Percentiles rank a stretch among this genome's conserved stretches.
phyloP scores from a whole-genome alignment of 2,113 vertebrate genomes.

The Okapia johnstoni region DNA sequence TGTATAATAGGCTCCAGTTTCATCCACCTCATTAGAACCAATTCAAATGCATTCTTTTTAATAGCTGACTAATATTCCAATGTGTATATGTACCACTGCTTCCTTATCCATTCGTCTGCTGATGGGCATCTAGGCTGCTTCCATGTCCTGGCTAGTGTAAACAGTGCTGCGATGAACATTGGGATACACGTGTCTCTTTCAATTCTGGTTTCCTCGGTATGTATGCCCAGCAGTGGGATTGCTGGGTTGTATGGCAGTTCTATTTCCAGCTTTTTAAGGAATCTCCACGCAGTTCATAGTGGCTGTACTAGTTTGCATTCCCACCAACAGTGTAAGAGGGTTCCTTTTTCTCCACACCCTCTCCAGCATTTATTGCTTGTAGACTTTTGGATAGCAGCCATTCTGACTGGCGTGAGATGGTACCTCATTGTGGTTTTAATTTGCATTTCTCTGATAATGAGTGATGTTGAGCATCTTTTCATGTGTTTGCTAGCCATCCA shows the following conservation, averaged over 20 bases:
- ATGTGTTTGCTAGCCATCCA: too few relatives aligned
- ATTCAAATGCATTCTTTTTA: not conserved
- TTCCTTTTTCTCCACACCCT: not conserved
- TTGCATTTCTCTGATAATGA: not conserved
- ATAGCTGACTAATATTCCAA: not conserved
- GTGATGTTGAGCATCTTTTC: too few relatives aligned
- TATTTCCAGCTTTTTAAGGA: not conserved
- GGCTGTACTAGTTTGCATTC: not conserved
- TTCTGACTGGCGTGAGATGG: not conserved
- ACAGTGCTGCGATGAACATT: not conserved
- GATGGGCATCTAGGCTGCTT: not conserved
- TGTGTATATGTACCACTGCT: not conserved
- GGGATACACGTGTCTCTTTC: not conserved
- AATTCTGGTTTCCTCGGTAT: not conserved
- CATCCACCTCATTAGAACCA: not conserved
- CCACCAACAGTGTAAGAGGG: not conserved
- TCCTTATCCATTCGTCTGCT: fast-evolving
- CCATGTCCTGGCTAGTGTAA: not conserved
- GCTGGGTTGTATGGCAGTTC: not conserved
- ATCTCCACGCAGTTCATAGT: not conserved
- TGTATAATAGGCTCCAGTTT: not conserved
- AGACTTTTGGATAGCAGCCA: not conserved
- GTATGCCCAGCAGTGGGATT: not conserved
- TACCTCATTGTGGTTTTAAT: not conserved
- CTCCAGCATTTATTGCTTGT: not conserved